Evolutionary conservation across 2,888 invertebrate species (phyloP).

Genomic region (Orthosia gracilis): DNA sequence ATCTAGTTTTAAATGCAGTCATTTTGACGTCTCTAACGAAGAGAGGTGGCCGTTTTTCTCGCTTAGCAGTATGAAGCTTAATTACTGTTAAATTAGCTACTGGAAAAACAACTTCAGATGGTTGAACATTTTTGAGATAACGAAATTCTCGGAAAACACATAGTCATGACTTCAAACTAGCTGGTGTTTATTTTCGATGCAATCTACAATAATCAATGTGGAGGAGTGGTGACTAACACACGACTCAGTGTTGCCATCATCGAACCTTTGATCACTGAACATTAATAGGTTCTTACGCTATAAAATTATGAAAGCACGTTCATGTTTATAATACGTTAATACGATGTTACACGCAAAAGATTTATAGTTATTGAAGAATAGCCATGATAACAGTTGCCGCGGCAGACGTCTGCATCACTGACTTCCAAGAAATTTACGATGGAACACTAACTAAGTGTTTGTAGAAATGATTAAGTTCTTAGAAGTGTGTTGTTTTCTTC

Average conservation of each 20-base stretch:
- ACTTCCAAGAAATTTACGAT: constrained; percentile 57
- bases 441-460: constrained; percentile 50
- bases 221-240: constrained; percentile 32
- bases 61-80: constrained; percentile 37
- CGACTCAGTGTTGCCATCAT: constrained; percentile 30
- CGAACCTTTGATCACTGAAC: constrained; percentile 54
- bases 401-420: constrained; percentile 31
- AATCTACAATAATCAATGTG: constrained; percentile 39
- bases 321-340: constrained; percentile 51
- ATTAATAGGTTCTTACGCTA: constrained; percentile 50
- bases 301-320: constrained; percentile 55
- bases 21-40: constrained; percentile 28
- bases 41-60: constrained; percentile 37
- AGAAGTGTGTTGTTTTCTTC: constrained; percentile 54
- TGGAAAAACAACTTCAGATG: constrained; percentile 29
- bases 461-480: constrained; percentile 62
- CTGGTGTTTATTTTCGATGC: constrained; percentile 53
- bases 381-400: constrained; percentile 42
- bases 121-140: constrained; percentile 46
- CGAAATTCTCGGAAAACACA: constrained; percentile 48
- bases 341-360: constrained; percentile 43
- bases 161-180: constrained; percentile 39
- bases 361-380: constrained; percentile 56
- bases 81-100: constrained; percentile 43
- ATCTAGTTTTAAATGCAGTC: constrained; percentile 16